Conservation (phyloP, 2,113 vertebrate species). For the Tichodroma muraria region DNA sequence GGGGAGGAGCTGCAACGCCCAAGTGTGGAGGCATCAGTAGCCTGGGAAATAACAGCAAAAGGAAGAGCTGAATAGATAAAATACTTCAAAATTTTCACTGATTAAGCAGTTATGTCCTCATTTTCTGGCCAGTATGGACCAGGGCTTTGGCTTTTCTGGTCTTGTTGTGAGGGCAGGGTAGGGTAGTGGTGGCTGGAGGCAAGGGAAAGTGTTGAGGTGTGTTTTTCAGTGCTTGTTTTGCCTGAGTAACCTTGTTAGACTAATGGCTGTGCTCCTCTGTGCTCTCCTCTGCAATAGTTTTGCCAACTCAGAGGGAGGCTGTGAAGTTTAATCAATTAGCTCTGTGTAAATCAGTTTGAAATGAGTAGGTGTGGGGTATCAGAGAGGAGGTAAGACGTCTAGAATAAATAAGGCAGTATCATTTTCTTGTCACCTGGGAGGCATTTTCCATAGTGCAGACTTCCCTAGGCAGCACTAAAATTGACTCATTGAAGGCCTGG, state of each 20-base stretch:
- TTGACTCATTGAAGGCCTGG: background rate
- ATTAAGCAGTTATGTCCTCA: background rate
- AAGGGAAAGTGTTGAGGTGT: background rate
- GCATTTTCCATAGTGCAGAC: background rate
- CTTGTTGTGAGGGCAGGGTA: background rate
- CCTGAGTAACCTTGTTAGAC: background rate
- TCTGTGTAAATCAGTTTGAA: slow-evolving; percentile 33
- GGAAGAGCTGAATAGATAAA: background rate
- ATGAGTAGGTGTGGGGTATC: background rate
- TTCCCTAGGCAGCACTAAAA: slow-evolving; percentile 16
- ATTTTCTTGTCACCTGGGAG: slow-evolving; percentile 20
- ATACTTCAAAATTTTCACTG: background rate
- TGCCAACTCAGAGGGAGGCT: background rate
- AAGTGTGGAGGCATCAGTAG: background rate
- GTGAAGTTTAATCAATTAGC: slow-evolving; percentile 29
- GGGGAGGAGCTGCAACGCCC: background rate
- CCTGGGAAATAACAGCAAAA: background rate
- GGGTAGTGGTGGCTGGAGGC: background rate
- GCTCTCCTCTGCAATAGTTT: background rate
- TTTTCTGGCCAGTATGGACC: background rate
- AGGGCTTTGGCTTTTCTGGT: background rate
- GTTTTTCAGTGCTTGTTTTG: background rate
- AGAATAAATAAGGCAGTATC: background rate
- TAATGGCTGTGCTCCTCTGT: background rate
- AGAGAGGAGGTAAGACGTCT: background rate